Evolutionary conservation across 2,113 vertebrate species (phyloP), one percentile per base, ranked within the genome.

Genomic region (Esox niger): DNA sequence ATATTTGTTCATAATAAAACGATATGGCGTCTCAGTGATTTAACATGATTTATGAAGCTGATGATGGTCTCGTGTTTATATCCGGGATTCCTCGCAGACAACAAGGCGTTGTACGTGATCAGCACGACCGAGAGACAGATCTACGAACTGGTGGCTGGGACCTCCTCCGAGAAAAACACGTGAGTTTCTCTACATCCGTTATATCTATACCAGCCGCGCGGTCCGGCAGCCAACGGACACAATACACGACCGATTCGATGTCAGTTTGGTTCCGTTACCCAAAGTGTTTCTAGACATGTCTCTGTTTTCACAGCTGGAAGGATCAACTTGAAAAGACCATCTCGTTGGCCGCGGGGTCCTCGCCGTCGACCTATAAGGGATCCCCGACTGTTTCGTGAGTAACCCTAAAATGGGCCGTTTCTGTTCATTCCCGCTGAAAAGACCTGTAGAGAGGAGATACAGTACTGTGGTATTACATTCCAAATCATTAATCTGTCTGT

Each of bases 81-180:
- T 2, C 1, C n/a, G n/a, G 6, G 57, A 0, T 68, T 2, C 52
- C 25, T 29, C 0, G 0, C 82, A 98, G 96, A 98, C 75, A 95
- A 94, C 46, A 92, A 93, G 58, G 96, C 96, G 0, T 92, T 98
- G 56, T 98, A 98, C 76, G 89, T 97, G 73, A 96, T 98, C 88
- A 98, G 96, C 89, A 93, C 96, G 0, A 96, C 94, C 0, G 94
- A 98, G 81, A 89, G 88, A 0, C 95, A 98, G 81, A 98, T 98
- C 81, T 98, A 98, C 0, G 96, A 98, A 73, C 89, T 98, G 83
- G 94, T 94, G 55, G 95, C 95, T 0, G 79, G 90, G 68, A 94
- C 95, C 0, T 80, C 90, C 0, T 95, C 93, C 0, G 96, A 98
- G 78, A 98, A 94, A 54, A 95, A 95, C 90, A 94, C 68, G 96